Base-by-base conservation (phyloP, 2,888 invertebrate species). In the Theretra japonica region DNA sequence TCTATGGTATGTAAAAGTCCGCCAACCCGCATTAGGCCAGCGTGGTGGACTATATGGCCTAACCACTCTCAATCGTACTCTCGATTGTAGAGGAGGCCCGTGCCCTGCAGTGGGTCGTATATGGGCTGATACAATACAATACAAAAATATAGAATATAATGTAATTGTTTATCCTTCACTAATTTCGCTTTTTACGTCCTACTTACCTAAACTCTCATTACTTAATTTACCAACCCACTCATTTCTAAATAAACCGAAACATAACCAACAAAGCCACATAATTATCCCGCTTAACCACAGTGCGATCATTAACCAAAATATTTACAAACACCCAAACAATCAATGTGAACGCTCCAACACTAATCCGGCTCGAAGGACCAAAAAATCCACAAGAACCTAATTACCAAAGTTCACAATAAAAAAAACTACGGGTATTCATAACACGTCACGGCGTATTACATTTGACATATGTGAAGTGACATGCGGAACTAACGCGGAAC, bases 361-460 rank as follows among this genome's bases (percentile, higher is more conserved):
- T 65, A 65, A 3, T 59, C 73, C 58, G 65, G 19, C 48, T 58
- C 69, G 58, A 68, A 74, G 70, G 41, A 57, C 50, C 70, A 69
- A 33, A 41, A 28, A 33, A n/a, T 41, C 56, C n/a, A 68, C 50
- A 72, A 74, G 73, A 78, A 53, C n/a, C 5, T 78, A 77, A 72
- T 77, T 75, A 62, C 75, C 73, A 58, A 33, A 69, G 53, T 69
- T 69, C 53, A 53, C 68, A 69, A 50, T 56, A 48, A n/a, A 50
- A 69, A 69, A 69, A 69, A 28, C 53, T n/a, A 53, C 53, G 25
- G 5, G 53, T 53, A 53, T 53, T 53, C 84, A 83, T 75, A 74
- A 79, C 76, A 80, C 75, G 50, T 80, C 77, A 83, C 53, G 80
- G 80, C 83, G 80, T 76, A 82, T 77, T 76, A 76, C 80, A 79